Evolutionary conservation across 1,140 invertebrate species (phyloP), one percentile per base, ranked within the genome.

Genomic region (Probaryconus sp.): DNA sequence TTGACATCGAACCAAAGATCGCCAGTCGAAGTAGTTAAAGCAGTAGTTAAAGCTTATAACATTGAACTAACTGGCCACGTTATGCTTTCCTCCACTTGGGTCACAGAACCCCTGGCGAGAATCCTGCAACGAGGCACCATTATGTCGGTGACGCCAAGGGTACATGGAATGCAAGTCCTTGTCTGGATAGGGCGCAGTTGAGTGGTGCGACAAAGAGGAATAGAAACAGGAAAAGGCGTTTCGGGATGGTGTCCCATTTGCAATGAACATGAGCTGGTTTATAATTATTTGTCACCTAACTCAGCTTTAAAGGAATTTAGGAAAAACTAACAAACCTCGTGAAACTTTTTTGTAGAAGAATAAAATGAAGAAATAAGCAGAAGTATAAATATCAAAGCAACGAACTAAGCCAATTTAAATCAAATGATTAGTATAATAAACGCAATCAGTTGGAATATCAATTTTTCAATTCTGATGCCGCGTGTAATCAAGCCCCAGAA

Each of bases 81-180:
- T 45, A 63, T 51, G 47, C 45, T 64, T 55, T 53, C 35, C 37
- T 10, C 20, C 48, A 53, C 47, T 67, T 78, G 56, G 76, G 72
- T 79, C 76, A 77, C 71, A 79, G 79, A 73, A 78, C 63, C 68
- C 80, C 72, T 37, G 73, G 45, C 2, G 68, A 51, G 80, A 72
- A 73, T 37, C 33, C 63, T 60, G 65, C 64, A 35, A 53, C 68
- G 69, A 65, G 64, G 45, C 64, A 75, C 74, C 56, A 77, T 81
- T 79, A 76, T 69, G 70, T 55, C 33, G 76, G 50, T 48, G 64
- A 78, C 58, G 51, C 56, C 37, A 37, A 50, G 61, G 43, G 69
- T 64, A 53, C 58, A 20, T 51, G 47, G 56, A 55, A 63, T 74
- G 68, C 51, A 70, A 43, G 64, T 69, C 31, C 14, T 14, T 11